Evolutionary conservation across 1,140 invertebrate genomes (phyloP), one percentile per base, ranked within the genome.

Genomic region (Anadara kagoshimensis): DNA sequence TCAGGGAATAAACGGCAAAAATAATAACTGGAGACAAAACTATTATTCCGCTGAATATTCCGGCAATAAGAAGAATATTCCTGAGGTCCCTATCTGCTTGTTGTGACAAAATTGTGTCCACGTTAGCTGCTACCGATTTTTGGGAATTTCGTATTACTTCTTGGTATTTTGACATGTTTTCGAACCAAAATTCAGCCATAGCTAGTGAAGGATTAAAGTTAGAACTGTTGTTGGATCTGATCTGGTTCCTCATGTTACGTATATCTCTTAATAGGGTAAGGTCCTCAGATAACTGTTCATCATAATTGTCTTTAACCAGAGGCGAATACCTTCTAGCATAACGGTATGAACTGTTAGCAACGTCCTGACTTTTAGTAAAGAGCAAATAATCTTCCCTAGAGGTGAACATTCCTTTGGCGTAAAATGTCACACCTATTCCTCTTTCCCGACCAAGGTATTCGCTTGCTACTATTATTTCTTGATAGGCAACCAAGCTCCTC

Each of bases 11-110:
- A 7, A 82, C 78, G 22, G 76, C 78, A 45, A 76, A 76, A 18
- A 82, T 57, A 36, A 84, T 78, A 53, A 82, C 57, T 16, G 80
- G 80, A 54, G 74, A 82, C 18, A 84, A 69, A 43, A 82, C 73
- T 14, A 82, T 47, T 24, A 82, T 75, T 11, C 78, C 62, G 14
- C 73, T 76, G 45, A 84, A 80, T 57, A 84, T 71, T 36, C 79
- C 57, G 29, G 70, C 77, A 20, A 81, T 78, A 4, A 70, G 62
- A 14, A 79, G 65, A 24, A 84, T 73, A 57, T 78, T 79, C 49
- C 71, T 49, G 14, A 81, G 29, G 64, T 79, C 77, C 3, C 58
- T 69, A 18, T 73, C 44, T 22, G 63, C 47, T 20, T 41, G 45
- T 44, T 69, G 53, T 20, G 36, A 26, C 14, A 75, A 61, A 24